Base-by-base conservation (phyloP, 2,113 vertebrate species). In the Mus pahari region DNA sequence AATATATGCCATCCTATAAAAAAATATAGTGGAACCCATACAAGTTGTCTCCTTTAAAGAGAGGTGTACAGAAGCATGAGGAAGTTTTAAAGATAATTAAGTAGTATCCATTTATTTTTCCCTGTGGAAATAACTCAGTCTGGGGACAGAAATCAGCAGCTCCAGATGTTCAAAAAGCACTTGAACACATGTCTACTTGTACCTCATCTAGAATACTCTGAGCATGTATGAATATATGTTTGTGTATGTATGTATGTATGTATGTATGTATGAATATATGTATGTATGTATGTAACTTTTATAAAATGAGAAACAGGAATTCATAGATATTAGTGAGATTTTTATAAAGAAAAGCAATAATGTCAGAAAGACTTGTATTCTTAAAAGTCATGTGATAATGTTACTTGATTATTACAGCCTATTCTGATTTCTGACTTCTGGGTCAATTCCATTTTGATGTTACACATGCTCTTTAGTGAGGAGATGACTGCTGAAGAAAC, bases 381-480 rank as follows among this genome's bases (percentile, higher is more conserved):
- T 92, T 94, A 11, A 82, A 97, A 97, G 12, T 60, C 13, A 73
- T 14, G 24, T 86, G 58, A 78, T 45, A 81, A 74, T 94, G 14
- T 81, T 79, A 28, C 53, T 39, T 83, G 7, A 1, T 39, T 64
- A 70, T 42, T 84, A 33, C 11, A 58, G 33, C 17, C 5, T 26
- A 88, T 86, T 96, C 62, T 88, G 16, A 93, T 73, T 84, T 95
- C 39, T 93, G 62, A 66, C 42, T 86, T 83, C 17, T 48, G 62
- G 42, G 20, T 87, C 39, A 19, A 78, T 94, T 93, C 93, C 20
- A 78, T 79, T 92, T 90, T 93, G 24, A 86, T 89, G 26, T 91
- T 73, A 2, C 55, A 93, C 64, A 92, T 42, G 62, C 64, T 91
- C 20, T 50, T 94, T 88, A 89, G 26, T 66, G 42, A 87, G 89